A percentile compares a stretch with the other conserved stretches of the same genome.
These are phyloP conservation scores for Elanus axillaris DNA, from an alignment of 2,113 vertebrate genomes.

Conservation along the genomic window DNA sequence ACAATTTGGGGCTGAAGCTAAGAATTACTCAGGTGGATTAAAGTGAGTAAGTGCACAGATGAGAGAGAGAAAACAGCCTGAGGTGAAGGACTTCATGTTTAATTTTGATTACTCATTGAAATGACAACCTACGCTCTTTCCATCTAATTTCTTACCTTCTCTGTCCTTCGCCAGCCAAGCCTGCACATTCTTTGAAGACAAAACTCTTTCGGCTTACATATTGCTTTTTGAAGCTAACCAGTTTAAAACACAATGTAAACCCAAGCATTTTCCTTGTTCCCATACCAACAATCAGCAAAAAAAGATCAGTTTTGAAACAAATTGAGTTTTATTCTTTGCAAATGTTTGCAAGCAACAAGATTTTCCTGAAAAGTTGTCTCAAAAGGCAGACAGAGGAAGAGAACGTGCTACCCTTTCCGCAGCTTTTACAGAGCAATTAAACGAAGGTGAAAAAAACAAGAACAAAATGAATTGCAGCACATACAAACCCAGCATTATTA, in stretches of 20 bases:
- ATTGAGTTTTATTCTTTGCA: constrained; percentile 38
- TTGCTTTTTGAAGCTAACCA: neutral
- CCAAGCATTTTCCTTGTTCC: neutral
- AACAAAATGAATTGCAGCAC: neutral
- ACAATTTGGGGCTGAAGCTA: neutral
- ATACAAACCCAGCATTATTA: neutral
- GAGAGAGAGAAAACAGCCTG: too few species aligned
- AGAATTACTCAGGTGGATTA: neutral
- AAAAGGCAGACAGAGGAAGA: constrained; percentile 1
- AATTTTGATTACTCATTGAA: neutral
- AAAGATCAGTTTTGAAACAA: neutral
- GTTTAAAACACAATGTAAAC: neutral
- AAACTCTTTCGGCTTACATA: neutral
- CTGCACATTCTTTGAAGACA: neutral
- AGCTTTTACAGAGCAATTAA: neutral
- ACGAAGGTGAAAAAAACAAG: neutral
- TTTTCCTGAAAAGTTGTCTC: constrained; percentile 8
- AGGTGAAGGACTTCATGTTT: neutral
- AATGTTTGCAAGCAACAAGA: constrained; percentile 28
- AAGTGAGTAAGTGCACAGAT: neutral
- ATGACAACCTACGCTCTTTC: neutral
- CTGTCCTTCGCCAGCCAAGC: accelerated
- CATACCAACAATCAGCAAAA: neutral
- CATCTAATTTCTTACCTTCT: neutral
- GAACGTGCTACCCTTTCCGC: neutral